These are phyloP conservation scores for Conopomorpha cramerella DNA, from an alignment of 1,140 invertebrate genomes.

Conservation along the genomic window DNA sequence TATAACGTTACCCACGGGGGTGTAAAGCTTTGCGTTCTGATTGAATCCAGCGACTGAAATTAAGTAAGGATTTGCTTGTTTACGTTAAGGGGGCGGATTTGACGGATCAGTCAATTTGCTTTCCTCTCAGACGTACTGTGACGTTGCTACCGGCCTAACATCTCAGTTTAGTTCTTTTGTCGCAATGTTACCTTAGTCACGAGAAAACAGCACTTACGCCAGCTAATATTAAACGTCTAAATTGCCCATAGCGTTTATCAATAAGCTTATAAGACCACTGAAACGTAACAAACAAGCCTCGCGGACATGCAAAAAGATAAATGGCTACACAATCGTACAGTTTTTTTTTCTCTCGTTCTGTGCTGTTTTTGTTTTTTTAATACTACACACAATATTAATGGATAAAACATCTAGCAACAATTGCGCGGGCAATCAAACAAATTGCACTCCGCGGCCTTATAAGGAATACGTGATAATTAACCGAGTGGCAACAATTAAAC, in stretches of 20 bases:
- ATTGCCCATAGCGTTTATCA: too few species aligned
- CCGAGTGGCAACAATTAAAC: conserved; percentile 42
- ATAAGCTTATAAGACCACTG: too few species aligned
- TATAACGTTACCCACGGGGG: conserved; percentile 51
- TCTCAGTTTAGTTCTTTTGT: too few species aligned
- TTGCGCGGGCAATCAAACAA: conserved; percentile 44
- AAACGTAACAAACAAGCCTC: neutral
- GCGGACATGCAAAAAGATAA: conserved; percentile 18
- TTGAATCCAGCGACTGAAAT: conserved; percentile 58
- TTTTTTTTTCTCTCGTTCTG: too few species aligned
- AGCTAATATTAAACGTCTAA: too few species aligned
- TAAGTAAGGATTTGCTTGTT: conserved; percentile 57
- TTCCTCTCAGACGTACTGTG: too few species aligned
- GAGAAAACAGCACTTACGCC: too few species aligned
- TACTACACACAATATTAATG: conserved; percentile 36
- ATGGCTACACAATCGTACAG: conserved; percentile 25
- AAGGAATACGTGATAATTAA: conserved; percentile 41
- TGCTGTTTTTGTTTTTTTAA: too few species aligned
- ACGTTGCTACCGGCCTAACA: too few species aligned
- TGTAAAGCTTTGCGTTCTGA: conserved; percentile 52
- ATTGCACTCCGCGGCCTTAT: conserved; percentile 37
- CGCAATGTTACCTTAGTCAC: too few species aligned
- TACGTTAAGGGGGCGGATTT: conserved; percentile 43
- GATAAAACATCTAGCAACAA: conserved; percentile 40
- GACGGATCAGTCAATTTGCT: conserved; percentile 48